Evolutionary conservation across 1,140 invertebrate species (phyloP).

Genomic region (Bicyclus anynana): DNA sequence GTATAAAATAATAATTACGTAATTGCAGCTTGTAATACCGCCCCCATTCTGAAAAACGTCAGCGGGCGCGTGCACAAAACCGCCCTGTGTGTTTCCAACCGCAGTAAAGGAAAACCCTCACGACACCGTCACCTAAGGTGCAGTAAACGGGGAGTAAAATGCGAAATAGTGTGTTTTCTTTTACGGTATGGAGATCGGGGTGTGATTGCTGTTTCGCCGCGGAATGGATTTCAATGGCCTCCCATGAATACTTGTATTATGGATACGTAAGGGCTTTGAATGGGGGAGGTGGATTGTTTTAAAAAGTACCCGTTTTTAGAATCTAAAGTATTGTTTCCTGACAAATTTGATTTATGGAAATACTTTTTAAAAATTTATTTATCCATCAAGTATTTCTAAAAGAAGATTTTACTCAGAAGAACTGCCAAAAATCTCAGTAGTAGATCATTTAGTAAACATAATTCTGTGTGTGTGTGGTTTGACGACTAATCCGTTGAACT

Average conservation of each 20-base stretch:
- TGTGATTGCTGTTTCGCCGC: constrained; percentile 32
- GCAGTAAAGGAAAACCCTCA: constrained; percentile 21
- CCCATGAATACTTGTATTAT: constrained; percentile 23
- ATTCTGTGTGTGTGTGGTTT: no score
- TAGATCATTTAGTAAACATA: no score
- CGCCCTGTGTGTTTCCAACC: constrained; percentile 24
- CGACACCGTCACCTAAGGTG: constrained; percentile 37
- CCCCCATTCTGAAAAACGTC: not conserved
- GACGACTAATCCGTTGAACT: no score
- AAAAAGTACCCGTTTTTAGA: constrained; percentile 5
- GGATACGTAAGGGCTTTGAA: constrained; percentile 10
- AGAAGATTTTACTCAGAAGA: no score
- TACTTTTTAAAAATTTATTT: no score
- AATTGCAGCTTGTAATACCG: not conserved
- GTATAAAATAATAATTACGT: no score
- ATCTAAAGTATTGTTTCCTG: no score
- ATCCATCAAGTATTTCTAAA: no score
- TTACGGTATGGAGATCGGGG: constrained; percentile 45
- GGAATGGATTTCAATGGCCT: constrained; percentile 45
- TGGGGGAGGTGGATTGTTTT: constrained; percentile 26
- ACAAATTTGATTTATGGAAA: no score
- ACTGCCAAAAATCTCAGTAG: no score
- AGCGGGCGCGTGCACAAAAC: not conserved
- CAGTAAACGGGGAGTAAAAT: constrained; percentile 46
- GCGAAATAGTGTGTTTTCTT: constrained; percentile 51